Evolutionary conservation across 2,888 invertebrate genomes (phyloP), one percentile per base, ranked within the genome.

Genomic region (Cosmia trapezina): DNA sequence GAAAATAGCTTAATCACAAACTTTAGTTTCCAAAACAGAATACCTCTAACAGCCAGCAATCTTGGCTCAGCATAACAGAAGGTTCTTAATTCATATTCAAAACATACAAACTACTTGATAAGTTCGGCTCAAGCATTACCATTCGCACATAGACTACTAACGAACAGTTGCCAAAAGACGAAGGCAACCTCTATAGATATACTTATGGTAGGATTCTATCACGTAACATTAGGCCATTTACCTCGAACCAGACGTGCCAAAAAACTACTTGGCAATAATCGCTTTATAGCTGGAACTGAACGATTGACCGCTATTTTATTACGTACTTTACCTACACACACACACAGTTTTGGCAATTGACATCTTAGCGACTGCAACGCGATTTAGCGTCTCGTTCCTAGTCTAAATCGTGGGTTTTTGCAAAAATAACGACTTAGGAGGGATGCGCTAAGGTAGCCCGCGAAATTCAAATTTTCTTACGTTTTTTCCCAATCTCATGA

Each of bases 151-250:
- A 73, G 68, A 66, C 65, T 54, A 66, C 73, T 68, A 73, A 78
- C 60, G 45, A 74, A 74, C 63, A 22, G 73, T 80, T 87, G 83
- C 87, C 84, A 87, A 87, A 84, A 83, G 51, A 68, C 75, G 73
- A 62, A 71, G 62, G 62, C 60, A 66, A 69, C 41, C 53, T 47
- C 62, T 54, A 69, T 71, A 72, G 73, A 28, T 28, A 76, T 75
- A 72, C 62, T 43, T 70, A 68, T 74, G 63, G 57, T 63, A 68
- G 57, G 79, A 85, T 86, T 80, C 75, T 76, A 75, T 78, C 82
- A 81, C 82, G 80, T 79, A 78, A 78, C 74, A 67, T 70, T 73
- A 69, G 74, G 68, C 64, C 79, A 68, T 85, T 86, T 82, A 79
- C 78, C 73, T 81, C 76, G 74, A 56, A 53, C 41, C 33, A 68